These are phyloP conservation scores for Silurus meridionalis DNA, from an alignment of 2,113 vertebrate species.

Conservation along the genomic window DNA sequence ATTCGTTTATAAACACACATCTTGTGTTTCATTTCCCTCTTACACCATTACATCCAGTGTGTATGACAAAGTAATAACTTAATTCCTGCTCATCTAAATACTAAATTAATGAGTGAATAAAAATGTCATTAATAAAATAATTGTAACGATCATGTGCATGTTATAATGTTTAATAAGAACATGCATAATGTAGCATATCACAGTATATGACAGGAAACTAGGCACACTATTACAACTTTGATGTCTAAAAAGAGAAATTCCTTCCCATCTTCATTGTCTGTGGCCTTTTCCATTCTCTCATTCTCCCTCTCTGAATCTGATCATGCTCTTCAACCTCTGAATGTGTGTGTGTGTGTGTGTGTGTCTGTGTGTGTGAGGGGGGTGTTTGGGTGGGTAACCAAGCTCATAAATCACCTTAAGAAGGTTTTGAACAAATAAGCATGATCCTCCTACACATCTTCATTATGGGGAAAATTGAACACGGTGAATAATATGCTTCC, in stretches of 20 bases:
- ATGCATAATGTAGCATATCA: neutral
- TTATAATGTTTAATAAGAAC: neutral
- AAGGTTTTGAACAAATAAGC: conserved; percentile 36
- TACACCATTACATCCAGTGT: neutral
- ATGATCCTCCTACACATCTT: conserved; percentile 33
- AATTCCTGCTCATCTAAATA: neutral
- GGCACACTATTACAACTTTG: neutral
- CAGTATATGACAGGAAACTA: neutral
- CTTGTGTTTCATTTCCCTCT: neutral
- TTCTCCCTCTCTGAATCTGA: conserved; percentile 17
- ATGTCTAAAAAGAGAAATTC: conserved; percentile 12
- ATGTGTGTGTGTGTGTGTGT: no score
- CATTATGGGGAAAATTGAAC: conserved; percentile 35
- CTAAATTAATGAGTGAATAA: neutral
- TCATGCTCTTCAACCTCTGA: conserved; percentile 31
- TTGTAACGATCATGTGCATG: neutral
- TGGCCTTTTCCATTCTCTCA: neutral
- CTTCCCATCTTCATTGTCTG: neutral
- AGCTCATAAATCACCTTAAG: conserved; percentile 39
- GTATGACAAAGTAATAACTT: neutral
- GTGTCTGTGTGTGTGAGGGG: no score
- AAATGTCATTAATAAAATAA: no score
- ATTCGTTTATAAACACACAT: neutral
- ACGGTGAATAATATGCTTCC: conserved; percentile 17
- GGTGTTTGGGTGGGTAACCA: neutral